These are phyloP conservation scores for Teleogryllus occipitalis DNA, from an alignment of 1,140 invertebrate species.

Conservation along the genomic window DNA sequence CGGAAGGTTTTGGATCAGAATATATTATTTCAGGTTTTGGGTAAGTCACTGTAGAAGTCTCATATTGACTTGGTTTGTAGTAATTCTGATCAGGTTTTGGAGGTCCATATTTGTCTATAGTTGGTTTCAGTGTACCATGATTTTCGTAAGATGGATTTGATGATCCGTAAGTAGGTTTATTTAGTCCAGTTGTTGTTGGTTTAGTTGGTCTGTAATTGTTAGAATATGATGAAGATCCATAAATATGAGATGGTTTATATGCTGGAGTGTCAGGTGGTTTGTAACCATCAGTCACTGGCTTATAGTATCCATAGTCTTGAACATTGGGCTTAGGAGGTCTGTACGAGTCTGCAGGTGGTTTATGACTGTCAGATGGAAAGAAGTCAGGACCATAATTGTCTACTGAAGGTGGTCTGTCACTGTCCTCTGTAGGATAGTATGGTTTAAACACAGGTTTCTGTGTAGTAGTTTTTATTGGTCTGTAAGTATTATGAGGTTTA, in stretches of 20 bases:
- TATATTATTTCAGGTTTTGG: slow-evolving; percentile 1
- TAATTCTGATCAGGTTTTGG: slow-evolving; percentile 7
- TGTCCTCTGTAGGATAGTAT: background rate
- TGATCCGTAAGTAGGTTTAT: background rate
- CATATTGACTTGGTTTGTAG: slow-evolving; percentile 9
- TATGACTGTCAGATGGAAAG: background rate
- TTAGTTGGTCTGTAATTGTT: slow-evolving; percentile 1
- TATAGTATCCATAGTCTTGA: too few species aligned
- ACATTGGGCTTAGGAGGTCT: background rate
- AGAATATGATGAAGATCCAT: background rate
- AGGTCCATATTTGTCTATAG: background rate
- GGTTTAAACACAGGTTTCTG: background rate
- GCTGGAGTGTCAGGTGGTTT: slow-evolving; percentile 9
- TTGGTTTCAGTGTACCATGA: background rate
- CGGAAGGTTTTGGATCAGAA: background rate
- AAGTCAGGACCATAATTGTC: background rate
- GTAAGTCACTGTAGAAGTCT: background rate
- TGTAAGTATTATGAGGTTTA: background rate
- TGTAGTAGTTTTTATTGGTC: too few species aligned
- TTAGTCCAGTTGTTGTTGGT: slow-evolving; percentile 8
- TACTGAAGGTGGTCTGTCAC: background rate
- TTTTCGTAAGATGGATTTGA: slow-evolving; percentile 9
- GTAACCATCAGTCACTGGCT: too few species aligned
- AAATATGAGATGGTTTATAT: background rate
- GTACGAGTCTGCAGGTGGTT: background rate